phyloP scores from a whole-genome alignment of 1,140 invertebrate species.

The Cydia splendana region DNA sequence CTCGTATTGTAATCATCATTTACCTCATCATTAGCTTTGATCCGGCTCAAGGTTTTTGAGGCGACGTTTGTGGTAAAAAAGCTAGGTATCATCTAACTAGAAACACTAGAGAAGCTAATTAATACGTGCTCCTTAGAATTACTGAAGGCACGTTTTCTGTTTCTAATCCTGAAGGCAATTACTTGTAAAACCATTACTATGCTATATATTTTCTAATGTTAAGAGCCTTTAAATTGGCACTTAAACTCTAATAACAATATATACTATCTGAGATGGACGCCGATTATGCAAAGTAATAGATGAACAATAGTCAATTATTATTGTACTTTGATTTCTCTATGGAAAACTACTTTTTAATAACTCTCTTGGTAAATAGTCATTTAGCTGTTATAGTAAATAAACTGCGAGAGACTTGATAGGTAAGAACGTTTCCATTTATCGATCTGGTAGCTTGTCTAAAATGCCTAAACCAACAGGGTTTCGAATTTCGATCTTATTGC shows the following conservation, averaged over 20 bases:
- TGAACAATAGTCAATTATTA: neutral
- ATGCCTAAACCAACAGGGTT: no score
- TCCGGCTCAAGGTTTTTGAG: conserved; percentile 24
- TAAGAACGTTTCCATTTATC: neutral
- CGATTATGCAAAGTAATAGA: neutral
- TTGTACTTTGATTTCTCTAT: neutral
- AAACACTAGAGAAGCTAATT: neutral
- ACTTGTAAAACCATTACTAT: neutral
- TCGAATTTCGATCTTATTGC: neutral
- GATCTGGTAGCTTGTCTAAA: no score
- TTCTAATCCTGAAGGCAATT: neutral
- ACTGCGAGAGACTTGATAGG: neutral
- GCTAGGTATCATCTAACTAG: conserved; percentile 14
- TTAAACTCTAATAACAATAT: neutral
- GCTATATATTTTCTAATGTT: neutral
- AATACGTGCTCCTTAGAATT: neutral
- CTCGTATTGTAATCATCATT: conserved; percentile 28
- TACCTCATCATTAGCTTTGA: conserved; percentile 31
- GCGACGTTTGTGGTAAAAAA: conserved; percentile 7
- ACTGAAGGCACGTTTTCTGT: neutral
- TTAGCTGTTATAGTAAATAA: neutral
- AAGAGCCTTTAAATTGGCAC: neutral
- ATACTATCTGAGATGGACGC: neutral
- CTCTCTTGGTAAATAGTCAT: neutral
- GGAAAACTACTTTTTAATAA: neutral